These are phyloP conservation scores for Liposcelis brunnea DNA, from an alignment of 2,888 invertebrate species.

Conservation along the genomic window DNA sequence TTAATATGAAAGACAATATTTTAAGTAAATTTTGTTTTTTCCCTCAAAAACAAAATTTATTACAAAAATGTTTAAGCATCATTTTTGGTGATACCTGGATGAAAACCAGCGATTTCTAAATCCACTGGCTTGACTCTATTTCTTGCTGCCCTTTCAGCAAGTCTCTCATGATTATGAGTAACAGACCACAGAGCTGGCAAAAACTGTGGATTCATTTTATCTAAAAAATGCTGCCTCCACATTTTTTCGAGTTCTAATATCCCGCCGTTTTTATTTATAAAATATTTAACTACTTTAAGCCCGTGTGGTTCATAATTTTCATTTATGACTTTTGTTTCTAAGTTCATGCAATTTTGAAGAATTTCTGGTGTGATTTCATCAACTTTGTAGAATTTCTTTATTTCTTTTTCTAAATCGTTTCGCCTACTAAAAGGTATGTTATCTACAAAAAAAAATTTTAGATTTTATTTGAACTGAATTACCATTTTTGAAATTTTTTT, in stretches of 20 bases:
- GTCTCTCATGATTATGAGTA: conserved; percentile 28
- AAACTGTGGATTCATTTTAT: conserved; percentile 48
- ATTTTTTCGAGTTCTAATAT: conserved; percentile 47
- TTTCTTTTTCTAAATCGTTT: conserved; percentile 28
- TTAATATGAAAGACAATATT: background rate
- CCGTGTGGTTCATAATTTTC: conserved; percentile 37
- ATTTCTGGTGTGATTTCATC: conserved; percentile 31
- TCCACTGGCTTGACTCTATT: background rate
- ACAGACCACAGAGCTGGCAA: conserved; percentile 63
- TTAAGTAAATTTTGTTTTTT: background rate
- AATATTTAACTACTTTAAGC: conserved; percentile 39
- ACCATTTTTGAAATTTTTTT: background rate
- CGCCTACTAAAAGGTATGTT: conserved; percentile 35
- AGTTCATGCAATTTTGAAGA: conserved; percentile 30
- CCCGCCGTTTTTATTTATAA: conserved; percentile 33
- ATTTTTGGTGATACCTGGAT: background rate
- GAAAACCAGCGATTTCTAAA: background rate
- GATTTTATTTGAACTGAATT: no score
- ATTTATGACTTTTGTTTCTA: conserved; percentile 31
- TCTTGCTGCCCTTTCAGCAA: background rate
- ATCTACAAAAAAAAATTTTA: conserved; percentile 16
- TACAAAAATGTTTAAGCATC: background rate
- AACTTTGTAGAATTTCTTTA: conserved; percentile 35
- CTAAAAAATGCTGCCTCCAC: conserved; percentile 62
- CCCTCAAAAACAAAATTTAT: background rate